Percentiles rank a stretch among this genome's conserved stretches.
phyloP scores from a whole-genome alignment of 2,888 invertebrate species.

The Drosophila nigricruria region DNA sequence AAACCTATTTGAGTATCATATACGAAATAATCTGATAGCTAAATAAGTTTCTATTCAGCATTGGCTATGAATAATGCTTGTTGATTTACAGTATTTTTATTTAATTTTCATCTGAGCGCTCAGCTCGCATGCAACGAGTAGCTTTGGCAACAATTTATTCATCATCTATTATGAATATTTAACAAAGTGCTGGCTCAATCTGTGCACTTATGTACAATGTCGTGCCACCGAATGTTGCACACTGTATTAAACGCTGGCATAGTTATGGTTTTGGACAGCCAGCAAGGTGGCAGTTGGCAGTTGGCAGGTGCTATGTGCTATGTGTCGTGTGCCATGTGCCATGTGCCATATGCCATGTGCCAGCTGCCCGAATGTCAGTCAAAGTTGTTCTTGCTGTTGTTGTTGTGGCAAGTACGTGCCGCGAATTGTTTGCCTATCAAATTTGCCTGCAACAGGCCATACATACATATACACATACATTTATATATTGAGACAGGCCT shows the following conservation, averaged over 20 bases:
- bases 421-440: constrained; percentile 68
- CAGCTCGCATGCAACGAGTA: neutral
- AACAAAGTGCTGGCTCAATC: constrained; percentile 9
- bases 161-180: constrained; percentile 20
- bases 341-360: constrained; percentile 34
- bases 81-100: neutral
- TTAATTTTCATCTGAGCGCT: neutral
- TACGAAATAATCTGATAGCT: neutral
- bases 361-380: constrained; percentile 48
- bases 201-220: constrained; percentile 3
- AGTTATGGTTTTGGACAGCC: constrained; percentile 8
- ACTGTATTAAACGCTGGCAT: constrained; percentile 3
- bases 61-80: neutral
- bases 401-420: constrained; percentile 59
- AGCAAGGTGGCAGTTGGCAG: constrained; percentile 10
- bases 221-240: constrained; percentile 15
- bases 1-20: neutral
- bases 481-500: neutral
- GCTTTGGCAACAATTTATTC: constrained; percentile 9
- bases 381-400: constrained; percentile 25
- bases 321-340: constrained; percentile 22
- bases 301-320: constrained; percentile 13
- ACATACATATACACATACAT: neutral
- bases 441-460: constrained; percentile 63
- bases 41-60: neutral